A percentile compares a stretch with the other conserved stretches of the same genome.
These are phyloP conservation scores for Drosophila paramelanica DNA, from an alignment of 2,888 invertebrate genomes.

Conservation along the genomic window DNA sequence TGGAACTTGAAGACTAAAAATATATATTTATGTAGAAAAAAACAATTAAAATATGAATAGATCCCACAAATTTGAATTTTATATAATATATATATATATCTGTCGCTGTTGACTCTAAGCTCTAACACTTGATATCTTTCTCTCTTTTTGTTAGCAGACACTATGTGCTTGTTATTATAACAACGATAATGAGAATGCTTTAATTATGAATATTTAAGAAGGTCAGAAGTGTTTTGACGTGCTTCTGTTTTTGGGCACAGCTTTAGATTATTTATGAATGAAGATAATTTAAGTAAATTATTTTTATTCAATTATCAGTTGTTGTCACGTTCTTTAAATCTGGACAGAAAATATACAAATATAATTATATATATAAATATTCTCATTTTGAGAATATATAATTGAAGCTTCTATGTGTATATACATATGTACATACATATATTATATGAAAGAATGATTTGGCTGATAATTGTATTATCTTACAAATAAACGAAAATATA, in stretches of 20 bases:
- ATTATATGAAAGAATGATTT: too few species aligned
- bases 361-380: not conserved
- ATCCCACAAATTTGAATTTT: too few species aligned
- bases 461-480: not conserved
- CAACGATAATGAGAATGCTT: not conserved
- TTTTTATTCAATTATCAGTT: not conserved
- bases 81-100: too few species aligned
- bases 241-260: not conserved
- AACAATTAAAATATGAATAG: too few species aligned
- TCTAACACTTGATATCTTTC: too few species aligned
- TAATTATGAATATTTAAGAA: conserved; percentile 1
- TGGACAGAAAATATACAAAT: not conserved
- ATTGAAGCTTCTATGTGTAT: too few species aligned
- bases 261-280: conserved; percentile 10
- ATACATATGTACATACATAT: too few species aligned
- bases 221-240: not conserved
- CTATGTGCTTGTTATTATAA: not conserved
- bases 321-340: conserved; percentile 16
- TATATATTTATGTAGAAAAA: too few species aligned
- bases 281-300: not conserved
- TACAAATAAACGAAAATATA: not conserved
- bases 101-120: too few species aligned
- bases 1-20: too few species aligned
- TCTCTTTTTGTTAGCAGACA: too few species aligned
- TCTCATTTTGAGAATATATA: too few species aligned